Evolutionary conservation across 2,113 vertebrate species (phyloP).

Genomic region (Caranx ignobilis): DNA sequence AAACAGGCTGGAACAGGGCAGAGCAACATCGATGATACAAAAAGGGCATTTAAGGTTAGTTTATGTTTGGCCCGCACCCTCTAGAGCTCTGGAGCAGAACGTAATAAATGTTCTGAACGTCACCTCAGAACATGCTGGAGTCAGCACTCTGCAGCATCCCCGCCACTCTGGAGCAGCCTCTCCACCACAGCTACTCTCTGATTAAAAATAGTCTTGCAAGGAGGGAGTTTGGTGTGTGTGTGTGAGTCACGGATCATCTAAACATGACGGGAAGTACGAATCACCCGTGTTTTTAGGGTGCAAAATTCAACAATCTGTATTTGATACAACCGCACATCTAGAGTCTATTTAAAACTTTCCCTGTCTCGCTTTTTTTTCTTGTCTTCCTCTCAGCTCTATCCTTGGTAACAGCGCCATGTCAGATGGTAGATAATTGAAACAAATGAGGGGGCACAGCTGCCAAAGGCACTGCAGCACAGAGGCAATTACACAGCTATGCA

Average conservation of each 20-base stretch:
- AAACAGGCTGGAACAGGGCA: not conserved
- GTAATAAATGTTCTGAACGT: slow-evolving; percentile 30
- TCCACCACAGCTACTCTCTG: slow-evolving; percentile 3
- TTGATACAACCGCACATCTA: not conserved
- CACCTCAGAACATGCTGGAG: slow-evolving; percentile 45
- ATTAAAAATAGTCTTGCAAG: slow-evolving; percentile 29
- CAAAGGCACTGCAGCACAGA: slow-evolving; percentile 60
- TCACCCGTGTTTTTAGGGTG: slow-evolving; percentile 20
- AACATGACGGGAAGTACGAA: slow-evolving; percentile 3
- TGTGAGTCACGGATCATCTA: not conserved
- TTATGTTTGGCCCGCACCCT: slow-evolving; percentile 9
- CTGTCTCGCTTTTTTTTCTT: not conserved
- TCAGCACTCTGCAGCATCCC: slow-evolving; percentile 60
- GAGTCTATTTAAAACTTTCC: slow-evolving; percentile 1
- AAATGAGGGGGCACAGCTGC: slow-evolving; percentile 58
- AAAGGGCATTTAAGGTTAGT: slow-evolving; percentile 22
- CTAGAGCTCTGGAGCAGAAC: not conserved
- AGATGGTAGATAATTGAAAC: slow-evolving; percentile 62
- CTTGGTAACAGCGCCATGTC: slow-evolving; percentile 29
- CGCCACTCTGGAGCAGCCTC: slow-evolving; percentile 6
- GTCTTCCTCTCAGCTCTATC: slow-evolving; percentile 3
- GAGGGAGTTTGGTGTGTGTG: not conserved
- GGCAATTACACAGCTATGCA: slow-evolving; percentile 53
- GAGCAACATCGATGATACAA: not conserved
- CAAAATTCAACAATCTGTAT: not conserved